These are phyloP conservation scores for Sus cebifrons DNA, from an alignment of 2,797 vertebrate genomes.

Conservation along the genomic window DNA sequence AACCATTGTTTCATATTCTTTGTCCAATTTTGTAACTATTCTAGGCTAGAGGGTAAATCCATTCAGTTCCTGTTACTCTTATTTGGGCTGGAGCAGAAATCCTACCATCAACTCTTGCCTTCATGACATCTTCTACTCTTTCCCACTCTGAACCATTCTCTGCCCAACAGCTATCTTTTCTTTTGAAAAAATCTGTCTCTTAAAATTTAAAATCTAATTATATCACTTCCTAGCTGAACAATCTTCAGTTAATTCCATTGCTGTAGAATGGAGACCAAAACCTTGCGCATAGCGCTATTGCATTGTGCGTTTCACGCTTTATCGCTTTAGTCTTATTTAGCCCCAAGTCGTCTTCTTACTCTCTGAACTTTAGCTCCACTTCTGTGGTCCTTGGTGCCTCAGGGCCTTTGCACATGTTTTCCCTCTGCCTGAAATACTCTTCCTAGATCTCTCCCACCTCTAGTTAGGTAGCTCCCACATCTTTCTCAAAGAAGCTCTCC, in stretches of 20 bases:
- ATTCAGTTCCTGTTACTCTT: neutral
- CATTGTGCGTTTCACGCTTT: rapidly evolving
- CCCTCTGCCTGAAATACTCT: neutral
- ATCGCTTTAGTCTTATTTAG: neutral
- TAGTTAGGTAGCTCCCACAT: neutral
- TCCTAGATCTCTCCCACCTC: neutral
- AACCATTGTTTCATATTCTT: neutral
- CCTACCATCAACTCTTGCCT: neutral
- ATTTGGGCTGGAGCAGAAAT: neutral
- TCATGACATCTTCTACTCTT: neutral
- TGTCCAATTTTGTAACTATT: neutral
- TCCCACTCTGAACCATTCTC: neutral
- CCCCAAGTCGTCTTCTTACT: neutral
- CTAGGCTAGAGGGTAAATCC: neutral
- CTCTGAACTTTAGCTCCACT: neutral
- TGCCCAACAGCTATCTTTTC: neutral
- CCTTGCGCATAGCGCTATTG: neutral
- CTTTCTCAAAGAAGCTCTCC: neutral
- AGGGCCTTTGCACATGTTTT: neutral
- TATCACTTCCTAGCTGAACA: neutral
- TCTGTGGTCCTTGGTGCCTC: neutral
- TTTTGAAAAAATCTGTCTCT: neutral
- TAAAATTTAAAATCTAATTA: neutral
- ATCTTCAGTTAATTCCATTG: neutral
- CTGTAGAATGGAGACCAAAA: neutral